Evolutionary conservation across 2,888 invertebrate species (phyloP).

Genomic region (Limnephilus rhombicus): DNA sequence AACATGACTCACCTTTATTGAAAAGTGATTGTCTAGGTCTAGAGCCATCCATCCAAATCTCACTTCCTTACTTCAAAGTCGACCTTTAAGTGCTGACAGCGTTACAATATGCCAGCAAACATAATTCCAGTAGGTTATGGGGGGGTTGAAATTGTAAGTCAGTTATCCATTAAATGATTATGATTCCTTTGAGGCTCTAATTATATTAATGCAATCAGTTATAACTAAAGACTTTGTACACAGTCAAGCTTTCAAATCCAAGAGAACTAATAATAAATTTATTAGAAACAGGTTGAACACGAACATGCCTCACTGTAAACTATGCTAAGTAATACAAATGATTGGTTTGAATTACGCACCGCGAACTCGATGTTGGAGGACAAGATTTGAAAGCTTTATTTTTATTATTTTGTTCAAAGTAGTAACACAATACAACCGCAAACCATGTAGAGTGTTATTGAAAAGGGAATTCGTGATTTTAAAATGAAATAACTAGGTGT

Average conservation of each 20-base stretch:
- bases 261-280: background rate
- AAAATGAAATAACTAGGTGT: too few species aligned
- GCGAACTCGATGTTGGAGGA: background rate
- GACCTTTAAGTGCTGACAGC: background rate
- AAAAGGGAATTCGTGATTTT: too few species aligned
- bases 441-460: too few species aligned
- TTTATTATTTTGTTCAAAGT: background rate
- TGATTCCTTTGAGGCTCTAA: background rate
- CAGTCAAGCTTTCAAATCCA: background rate
- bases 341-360: background rate
- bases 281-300: background rate
- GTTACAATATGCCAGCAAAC: background rate
- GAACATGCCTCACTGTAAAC: background rate
- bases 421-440: background rate
- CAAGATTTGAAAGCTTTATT: background rate
- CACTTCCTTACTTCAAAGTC: background rate
- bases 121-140: background rate
- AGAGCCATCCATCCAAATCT: background rate
- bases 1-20: too few species aligned
- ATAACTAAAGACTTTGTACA: background rate
- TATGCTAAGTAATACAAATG: background rate
- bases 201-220: conserved; percentile 12
- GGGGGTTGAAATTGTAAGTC: background rate
- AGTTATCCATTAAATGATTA: conserved; percentile 20
- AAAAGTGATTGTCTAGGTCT: too few species aligned